Base-by-base conservation (phyloP, 2,797 vertebrate genomes). In the Poecile montanus region DNA sequence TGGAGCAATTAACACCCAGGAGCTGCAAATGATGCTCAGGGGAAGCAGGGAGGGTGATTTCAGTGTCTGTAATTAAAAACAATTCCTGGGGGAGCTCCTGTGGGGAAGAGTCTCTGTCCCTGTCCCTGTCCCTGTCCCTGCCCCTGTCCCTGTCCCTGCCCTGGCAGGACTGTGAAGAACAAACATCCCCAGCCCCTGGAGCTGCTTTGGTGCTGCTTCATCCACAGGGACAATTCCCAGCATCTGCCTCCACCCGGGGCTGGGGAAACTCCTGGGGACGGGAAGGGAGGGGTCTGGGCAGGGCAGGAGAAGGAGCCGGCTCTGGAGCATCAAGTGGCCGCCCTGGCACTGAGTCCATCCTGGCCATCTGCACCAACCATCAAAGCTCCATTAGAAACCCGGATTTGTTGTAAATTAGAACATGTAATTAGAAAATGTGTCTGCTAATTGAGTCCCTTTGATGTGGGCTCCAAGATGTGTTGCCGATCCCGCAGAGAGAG, bases 371-470 rank as follows among this genome's bases (percentile, higher is more conserved):
- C 81, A 71, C 84, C 78, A 71, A 76, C 74, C 88, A 96, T 92
- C 86, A 91, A 80, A 79, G 62, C 94, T 93, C 85, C 94, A 85
- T 95, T 83, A 92, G 92, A 72, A 95, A 80, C 86, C 75, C 91
- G 70, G 84, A 95, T 94, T 91, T 85, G 87, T 84, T 85, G 91
- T 75, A 83, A 91, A 95, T 95, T 85, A 62, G 89, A 96, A 92
- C 75, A 58, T 88, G 81, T 95, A 93, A 96, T 96, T 97, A 95
- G 95, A 92, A 94, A 95, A 93, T 74, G 81, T 91, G 86, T 54
- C 91, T 89, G 87, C 84, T 95, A 95, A 97, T 95, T 95, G 95
- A 94, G 93, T 89, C 91, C 89, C 65, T 97, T 96, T 95, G 94
- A 95, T 94, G 87, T 40, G 26, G 60, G 82, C 82, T 87, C 85